Evolutionary conservation across 2,888 invertebrate genomes (phyloP), one percentile per base, ranked within the genome.

Genomic region (Temnothorax unifasciatus): DNA sequence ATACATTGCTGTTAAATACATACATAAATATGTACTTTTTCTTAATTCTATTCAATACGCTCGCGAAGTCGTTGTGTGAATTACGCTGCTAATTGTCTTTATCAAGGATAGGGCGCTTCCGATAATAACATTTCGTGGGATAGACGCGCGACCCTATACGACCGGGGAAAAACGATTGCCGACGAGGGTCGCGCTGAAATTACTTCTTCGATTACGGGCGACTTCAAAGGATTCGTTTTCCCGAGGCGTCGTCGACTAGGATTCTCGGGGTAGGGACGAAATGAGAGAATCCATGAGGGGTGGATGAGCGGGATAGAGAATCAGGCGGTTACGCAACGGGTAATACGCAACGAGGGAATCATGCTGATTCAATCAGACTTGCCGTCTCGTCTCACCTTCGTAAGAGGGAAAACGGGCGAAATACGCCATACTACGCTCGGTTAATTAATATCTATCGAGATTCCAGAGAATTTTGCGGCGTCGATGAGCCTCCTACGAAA

Each of bases 201-300:
- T 90, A 90, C 89, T 89, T 86, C 86, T 87, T 82, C 89, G 89
- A 90, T 91, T 89, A 87, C 85, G 68, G n/a, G 21, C 52, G 29
- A 90, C 89, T 85, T 90, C 89, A 90, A 90, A 90, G 88, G 88
- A 87, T 83, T 85, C 85, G 89, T 84, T 87, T 82, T 44, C 71
- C 79, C 57, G 68, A 54, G 83, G 86, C 84, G 73, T 52, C 61
- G 66, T 44, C 82, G 68, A 69, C 77, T 75, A 54, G 69, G 79
- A 69, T 79, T 79, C 34, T 47, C 38, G 52, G 64, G 4, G 64
- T 34, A 76, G 64, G 75, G 64, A 59, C 25, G 21, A 71, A 74
- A 84, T 68, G 69, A 75, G 66, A 29, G 52, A 68, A 54, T n/a
- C 29, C 57, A n/a, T 29, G 82, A 57, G 21, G 29, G 66, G 74